Evolutionary conservation across 2,888 invertebrate species (phyloP).

Genomic region (Volucella inflata): DNA sequence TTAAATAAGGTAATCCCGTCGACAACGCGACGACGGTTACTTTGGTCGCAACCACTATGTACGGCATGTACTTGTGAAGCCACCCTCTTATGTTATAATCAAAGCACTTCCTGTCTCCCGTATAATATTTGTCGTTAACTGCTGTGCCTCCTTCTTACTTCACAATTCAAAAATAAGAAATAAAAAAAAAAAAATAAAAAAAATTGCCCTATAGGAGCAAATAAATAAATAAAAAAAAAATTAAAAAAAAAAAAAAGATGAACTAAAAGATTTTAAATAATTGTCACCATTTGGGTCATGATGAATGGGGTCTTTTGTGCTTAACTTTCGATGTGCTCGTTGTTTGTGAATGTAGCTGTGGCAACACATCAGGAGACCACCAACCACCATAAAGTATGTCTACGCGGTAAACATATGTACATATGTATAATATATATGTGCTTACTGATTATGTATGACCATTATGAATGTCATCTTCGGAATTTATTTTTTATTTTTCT

Average conservation of each 20-base stretch:
- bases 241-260: constrained; percentile 21
- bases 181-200: not conserved
- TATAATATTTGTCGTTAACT: constrained; percentile 57
- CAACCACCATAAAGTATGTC: constrained; percentile 57
- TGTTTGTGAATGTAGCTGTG: not conserved
- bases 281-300: constrained; percentile 70
- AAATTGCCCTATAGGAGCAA: not conserved
- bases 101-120: constrained; percentile 69
- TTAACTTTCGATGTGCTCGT: constrained; percentile 9
- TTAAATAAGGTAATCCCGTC: constrained; percentile 40
- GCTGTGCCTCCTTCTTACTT: constrained; percentile 43
- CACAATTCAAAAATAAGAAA: constrained; percentile 27
- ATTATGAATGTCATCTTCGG: constrained; percentile 60
- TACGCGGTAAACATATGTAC: not conserved
- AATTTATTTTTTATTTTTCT: constrained; percentile 49
- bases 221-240: constrained; percentile 17
- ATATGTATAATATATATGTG: not conserved
- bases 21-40: not conserved
- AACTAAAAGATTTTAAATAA: constrained; percentile 69
- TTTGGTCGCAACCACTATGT: constrained; percentile 10
- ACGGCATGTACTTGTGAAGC: constrained; percentile 5
- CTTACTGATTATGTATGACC: constrained; percentile 59
- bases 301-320: constrained; percentile 66
- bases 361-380: constrained; percentile 39
- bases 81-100: constrained; percentile 54